Evolutionary conservation across 2,888 invertebrate genomes (phyloP), one percentile per base, ranked within the genome.

Genomic region (Coleophora deauratella): DNA sequence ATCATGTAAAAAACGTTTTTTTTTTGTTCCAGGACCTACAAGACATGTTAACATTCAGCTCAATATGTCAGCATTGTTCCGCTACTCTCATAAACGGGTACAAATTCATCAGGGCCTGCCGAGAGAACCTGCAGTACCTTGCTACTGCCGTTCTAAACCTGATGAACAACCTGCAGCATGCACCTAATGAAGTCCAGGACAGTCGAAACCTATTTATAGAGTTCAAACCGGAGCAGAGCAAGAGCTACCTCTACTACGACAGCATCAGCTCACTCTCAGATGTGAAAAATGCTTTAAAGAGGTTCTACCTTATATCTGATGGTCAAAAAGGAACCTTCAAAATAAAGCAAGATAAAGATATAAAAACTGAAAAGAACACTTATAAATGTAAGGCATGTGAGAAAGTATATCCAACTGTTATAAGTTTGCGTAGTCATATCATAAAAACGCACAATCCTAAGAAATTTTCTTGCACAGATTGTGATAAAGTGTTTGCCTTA

Each of bases 381-480:
- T 37, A 43, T 66, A 2, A 59, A 52, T 80, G 80, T 43, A 72
- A 66, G 42, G 57, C 49, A 6, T 81, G 81, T 43, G 43, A 59
- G 1, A 72, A 67, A 52, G 40, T 49, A 2, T 80, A 60, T 41
- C 57, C 55, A 1, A 53, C 62, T 10, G 44, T 60, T 30, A 56
- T 56, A 13, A 67, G 60, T 38, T 55, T 80, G 35, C 61, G 63
- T 31, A 70, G 55, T 33, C 81, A 80, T 51, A 75, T 50, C 30
- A 56, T 71, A 3, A 61, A 67, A 52, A 62, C 67, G 0, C 81
- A 80, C 52, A 68, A 69, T 6, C 66, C 72, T 2, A 76, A 74
- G 46, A 43, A 40, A 4, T 65, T 56, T 34, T 62, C 67, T 54
- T 79, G 77, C 45, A 34, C 54, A 0, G 57, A 69, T 38, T 76